A percentile compares a stretch with the other conserved stretches of the same genome.
These are phyloP conservation scores for Cremastobaeus sp. DNA, from an alignment of 2,888 invertebrate genomes.

Conservation along the genomic window DNA sequence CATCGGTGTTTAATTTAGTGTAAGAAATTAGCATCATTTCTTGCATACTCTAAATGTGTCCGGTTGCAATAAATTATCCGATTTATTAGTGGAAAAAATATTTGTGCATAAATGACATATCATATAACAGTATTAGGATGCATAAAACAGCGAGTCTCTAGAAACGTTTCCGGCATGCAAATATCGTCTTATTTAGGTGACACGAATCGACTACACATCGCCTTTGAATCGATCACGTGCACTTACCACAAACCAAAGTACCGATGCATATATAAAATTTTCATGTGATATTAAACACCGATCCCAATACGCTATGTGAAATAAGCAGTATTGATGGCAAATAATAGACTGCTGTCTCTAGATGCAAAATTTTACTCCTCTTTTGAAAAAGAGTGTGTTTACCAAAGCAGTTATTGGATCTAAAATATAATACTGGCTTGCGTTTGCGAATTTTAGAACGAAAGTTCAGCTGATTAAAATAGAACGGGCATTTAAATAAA, in stretches of 20 bases:
- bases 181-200: slow-evolving; percentile 64
- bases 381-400: no score
- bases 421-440: slow-evolving; percentile 7
- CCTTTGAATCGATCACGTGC: slow-evolving; percentile 55
- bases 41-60: no score
- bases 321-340: slow-evolving; percentile 5
- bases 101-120: slow-evolving; percentile 38
- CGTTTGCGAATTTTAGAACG: no score
- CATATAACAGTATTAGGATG: slow-evolving; percentile 53
- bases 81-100: slow-evolving; percentile 4
- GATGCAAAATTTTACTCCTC: no score
- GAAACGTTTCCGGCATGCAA: slow-evolving; percentile 62
- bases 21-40: no score
- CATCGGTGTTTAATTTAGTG: no score
- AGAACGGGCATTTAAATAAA: no score
- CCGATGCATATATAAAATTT: slow-evolving; percentile 7
- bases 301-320: slow-evolving; percentile 2
- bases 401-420: no score
- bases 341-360: neutral
- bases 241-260: slow-evolving; percentile 33
- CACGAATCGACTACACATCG: slow-evolving; percentile 57
- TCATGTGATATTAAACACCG: slow-evolving; percentile 26
- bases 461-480: no score
- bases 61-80: no score
- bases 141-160: slow-evolving; percentile 37